Evolutionary conservation across 2,888 invertebrate species (phyloP).

Genomic region (Scelioninae gen. 2): DNA sequence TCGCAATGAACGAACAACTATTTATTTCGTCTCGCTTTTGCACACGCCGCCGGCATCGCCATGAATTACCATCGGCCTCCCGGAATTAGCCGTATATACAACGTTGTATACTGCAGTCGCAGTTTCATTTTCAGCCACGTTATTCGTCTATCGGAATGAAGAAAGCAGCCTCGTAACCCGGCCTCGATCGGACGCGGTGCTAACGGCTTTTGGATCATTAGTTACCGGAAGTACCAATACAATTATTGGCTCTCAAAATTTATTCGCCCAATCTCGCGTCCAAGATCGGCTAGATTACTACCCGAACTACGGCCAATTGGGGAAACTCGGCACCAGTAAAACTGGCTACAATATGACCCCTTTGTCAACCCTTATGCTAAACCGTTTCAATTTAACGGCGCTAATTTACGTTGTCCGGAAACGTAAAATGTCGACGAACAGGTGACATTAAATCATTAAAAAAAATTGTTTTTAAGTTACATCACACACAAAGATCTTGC

Average conservation of each 20-base stretch:
- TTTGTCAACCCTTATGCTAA: slow-evolving; percentile 35
- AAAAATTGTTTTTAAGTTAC: no score
- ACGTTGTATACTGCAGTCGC: slow-evolving; percentile 58
- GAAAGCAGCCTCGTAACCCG: slow-evolving; percentile 61
- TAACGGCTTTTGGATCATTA: slow-evolving; percentile 75
- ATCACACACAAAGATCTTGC: no score
- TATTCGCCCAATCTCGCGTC: slow-evolving; percentile 72
- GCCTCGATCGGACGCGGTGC: slow-evolving; percentile 65
- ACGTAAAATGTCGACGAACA: no score
- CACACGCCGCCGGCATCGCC: slow-evolving; percentile 61
- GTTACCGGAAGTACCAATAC: slow-evolving; percentile 75
- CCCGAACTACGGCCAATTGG: slow-evolving; percentile 66
- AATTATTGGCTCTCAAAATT: slow-evolving; percentile 74
- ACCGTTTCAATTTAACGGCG: slow-evolving; percentile 18
- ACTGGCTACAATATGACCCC: slow-evolving; percentile 40
- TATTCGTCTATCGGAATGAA: slow-evolving; percentile 60
- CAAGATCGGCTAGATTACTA: slow-evolving; percentile 68
- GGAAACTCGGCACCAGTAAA: slow-evolving; percentile 31
- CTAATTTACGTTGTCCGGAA: slow-evolving; percentile 10
- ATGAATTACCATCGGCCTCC: slow-evolving; percentile 68
- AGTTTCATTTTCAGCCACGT: slow-evolving; percentile 68
- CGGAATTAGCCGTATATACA: slow-evolving; percentile 65
- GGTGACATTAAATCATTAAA: no score
- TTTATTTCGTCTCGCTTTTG: slow-evolving; percentile 58
- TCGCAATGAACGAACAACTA: slow-evolving; percentile 55